Conservation (phyloP, 2,888 invertebrate species). For the Cosmopolites sordidus region DNA sequence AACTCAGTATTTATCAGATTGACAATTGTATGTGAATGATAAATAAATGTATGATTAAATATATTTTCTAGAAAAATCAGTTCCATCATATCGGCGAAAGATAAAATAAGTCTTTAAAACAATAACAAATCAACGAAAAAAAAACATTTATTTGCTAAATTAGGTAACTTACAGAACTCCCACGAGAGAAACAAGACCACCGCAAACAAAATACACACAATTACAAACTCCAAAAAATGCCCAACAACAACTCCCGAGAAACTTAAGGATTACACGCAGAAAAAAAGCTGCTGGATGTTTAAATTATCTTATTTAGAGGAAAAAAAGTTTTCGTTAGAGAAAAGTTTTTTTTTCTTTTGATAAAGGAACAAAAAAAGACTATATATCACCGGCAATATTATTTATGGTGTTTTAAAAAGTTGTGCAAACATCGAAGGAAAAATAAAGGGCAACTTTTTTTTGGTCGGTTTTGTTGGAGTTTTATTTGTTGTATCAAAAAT, state of each 20-base stretch:
- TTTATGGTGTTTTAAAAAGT: background rate
- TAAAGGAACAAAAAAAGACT: background rate
- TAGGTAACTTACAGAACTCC: too few species aligned
- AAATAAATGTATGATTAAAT: too few species aligned
- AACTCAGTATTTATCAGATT: too few species aligned
- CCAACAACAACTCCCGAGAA: background rate
- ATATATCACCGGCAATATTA: constrained; percentile 1
- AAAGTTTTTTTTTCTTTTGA: background rate
- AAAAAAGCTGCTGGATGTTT: constrained; percentile 1
- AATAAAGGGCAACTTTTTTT: background rate
- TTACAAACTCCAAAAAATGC: background rate
- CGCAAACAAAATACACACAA: background rate
- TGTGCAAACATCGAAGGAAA: background rate
- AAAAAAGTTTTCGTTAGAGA: background rate
- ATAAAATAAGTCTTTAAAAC: too few species aligned
- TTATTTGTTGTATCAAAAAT: too few species aligned
- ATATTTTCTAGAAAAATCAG: too few species aligned
- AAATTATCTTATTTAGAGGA: constrained; percentile 2
- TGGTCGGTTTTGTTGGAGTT: too few species aligned
- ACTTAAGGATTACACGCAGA: background rate
- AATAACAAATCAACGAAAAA: too few species aligned
- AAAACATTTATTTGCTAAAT: too few species aligned
- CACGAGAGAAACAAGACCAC: background rate
- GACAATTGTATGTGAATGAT: too few species aligned
- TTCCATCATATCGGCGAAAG: too few species aligned